Base-by-base conservation (phyloP, 2,888 invertebrate species). In the Sesia bembeciformis region DNA sequence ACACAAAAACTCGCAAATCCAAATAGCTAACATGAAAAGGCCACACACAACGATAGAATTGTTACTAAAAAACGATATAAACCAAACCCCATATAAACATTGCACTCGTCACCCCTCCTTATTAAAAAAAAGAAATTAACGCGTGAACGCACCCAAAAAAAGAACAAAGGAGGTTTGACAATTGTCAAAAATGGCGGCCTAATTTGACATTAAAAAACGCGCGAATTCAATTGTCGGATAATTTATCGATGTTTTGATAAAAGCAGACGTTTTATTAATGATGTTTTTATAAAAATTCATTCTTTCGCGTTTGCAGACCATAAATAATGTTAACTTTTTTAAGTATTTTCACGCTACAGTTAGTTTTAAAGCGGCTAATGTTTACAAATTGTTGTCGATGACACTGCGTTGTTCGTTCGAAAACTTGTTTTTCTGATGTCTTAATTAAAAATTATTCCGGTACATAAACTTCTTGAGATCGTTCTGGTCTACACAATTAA, bases 191-290 rank as follows among this genome's bases (percentile, higher is more conserved):
- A 86, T 81, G 84, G 81, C 81, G 70, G 79, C 68, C 84, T 86
- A 85, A 88, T 87, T 84, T 86, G 87, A 86, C 84, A 82, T 83
- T 81, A 74, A 80, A 84, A 84, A 83, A 81, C 78, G 85, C 85
- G 84, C 80, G 74, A 81, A 80, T 81, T 79, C 79, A 80, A 84
- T 86, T 85, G 84, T 82, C 74, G 67, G 64, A 71, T 86, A 84
- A 87, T 88, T 85, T 87, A 87, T 88, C 65, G 84, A 82, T 83
- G 83, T 85, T 83, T 74, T 80, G 76, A 77, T 77, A 72, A 72
- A 74, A 75, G 70, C 7, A 42, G 40, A 65, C 70, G 71, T 77
- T 70, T 77, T 82, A 84, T 83, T 87, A 86, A 86, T 86, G 81
- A 81, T 77, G 70, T 73, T 76, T 40, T 74, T 72, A 63, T 72